Conservation (phyloP, 2,113 vertebrate genomes). For the Eonycteris spelaea region DNA sequence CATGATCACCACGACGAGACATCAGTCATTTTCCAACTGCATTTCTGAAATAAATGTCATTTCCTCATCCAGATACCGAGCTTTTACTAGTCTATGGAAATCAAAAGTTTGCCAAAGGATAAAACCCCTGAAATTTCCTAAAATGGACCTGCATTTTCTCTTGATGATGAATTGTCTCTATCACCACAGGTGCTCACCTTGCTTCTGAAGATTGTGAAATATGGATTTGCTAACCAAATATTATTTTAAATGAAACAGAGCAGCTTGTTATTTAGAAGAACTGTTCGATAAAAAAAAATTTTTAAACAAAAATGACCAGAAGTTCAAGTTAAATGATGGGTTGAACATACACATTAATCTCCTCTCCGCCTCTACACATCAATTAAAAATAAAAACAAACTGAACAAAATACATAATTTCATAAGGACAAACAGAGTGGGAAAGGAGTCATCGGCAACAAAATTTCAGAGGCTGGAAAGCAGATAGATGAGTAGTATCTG, state of each 20-base stretch:
- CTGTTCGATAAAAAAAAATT: not conserved
- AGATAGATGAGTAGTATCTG: too few relatives aligned
- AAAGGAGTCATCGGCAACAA: not conserved
- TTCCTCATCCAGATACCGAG: not conserved
- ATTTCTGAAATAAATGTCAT: not conserved
- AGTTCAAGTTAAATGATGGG: not conserved
- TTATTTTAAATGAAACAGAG: slow-evolving; percentile 21
- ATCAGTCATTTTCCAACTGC: not conserved
- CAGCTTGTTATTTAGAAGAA: not conserved
- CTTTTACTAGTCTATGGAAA: not conserved
- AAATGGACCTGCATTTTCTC: not conserved
- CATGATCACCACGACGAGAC: not conserved
- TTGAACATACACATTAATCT: not conserved
- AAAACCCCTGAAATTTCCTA: not conserved
- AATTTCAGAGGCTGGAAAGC: not conserved
- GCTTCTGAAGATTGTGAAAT: slow-evolving; percentile 26
- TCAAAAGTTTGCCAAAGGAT: not conserved
- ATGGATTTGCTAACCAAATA: not conserved
- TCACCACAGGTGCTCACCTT: not conserved
- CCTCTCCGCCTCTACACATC: not conserved
- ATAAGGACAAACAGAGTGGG: not conserved
- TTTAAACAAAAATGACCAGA: not conserved
- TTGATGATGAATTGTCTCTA: not conserved
- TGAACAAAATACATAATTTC: not conserved
- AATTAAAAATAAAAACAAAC: not conserved